Base-by-base conservation (phyloP, 1,140 invertebrate genomes). In the Chionoecetes opilio region DNA sequence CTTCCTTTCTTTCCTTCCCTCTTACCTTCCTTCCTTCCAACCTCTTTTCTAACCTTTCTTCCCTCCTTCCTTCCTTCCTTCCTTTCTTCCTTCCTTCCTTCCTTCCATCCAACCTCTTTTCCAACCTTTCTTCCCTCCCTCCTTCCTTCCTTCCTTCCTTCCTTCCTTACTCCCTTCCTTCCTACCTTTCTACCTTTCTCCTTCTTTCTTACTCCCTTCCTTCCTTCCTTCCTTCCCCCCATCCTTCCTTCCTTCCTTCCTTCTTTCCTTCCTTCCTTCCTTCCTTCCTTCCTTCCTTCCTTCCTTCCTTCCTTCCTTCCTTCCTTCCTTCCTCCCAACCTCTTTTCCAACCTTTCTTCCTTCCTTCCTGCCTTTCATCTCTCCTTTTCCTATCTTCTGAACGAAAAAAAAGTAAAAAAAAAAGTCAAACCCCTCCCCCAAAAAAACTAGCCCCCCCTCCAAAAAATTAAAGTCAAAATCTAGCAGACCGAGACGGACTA, bases 211-310 rank as follows among this genome's bases (percentile, higher is more conserved):
- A 17, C 35, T 3, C 14, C 34, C 1, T 38, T 37, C 6, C 31
- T 35, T 0, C 21, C 86, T 88, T 29, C 6, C 35, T 17, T 88
- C 32, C 21, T 46, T 29, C 3, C 26, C 21, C 26, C 21, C 21
- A 31, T 31, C 14, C n/a, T 11, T 29, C 38, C 41, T 41, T 31
- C 46, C 38, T 29, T 8, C 32, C 37, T 46, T 21, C 32, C 34
- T 53, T 26, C 2, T 17, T 75, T 26, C 29, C 41, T 91, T 35
- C 29, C 11, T 82, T 46, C 75, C 89, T 34, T 53, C 53, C 89
- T 91, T 29, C 38, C 46, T 91, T 37, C 31, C 46, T 75, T 31
- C 38, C 89, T 91, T 53, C 53, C 89, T 91, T 53, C 31, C 46
- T 63, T 31, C 38, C 89, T 75, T 17, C 38, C 3, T 91, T 53